Percentiles rank a stretch among this genome's conserved stretches.
Conservation (phyloP, 2,797 vertebrate genomes). For the Protonibea diacanthus region DNA sequence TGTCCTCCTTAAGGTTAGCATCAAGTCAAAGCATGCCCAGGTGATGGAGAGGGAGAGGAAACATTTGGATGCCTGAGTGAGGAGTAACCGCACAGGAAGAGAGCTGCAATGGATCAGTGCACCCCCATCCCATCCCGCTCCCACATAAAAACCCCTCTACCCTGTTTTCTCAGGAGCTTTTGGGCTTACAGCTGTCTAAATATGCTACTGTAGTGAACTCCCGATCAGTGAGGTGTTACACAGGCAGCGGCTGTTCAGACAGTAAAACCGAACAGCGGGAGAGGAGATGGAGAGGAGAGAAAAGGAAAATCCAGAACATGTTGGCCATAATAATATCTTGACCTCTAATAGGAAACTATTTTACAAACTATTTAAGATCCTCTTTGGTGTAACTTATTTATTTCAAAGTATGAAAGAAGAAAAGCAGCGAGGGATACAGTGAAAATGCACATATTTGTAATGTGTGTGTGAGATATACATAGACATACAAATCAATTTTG, state of each 20-base stretch:
- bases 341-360: slow-evolving; percentile 5
- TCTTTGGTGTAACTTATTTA: neutral
- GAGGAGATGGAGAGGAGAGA: slow-evolving; percentile 1
- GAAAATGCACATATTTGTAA: neutral
- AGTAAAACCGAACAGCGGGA: slow-evolving; percentile 45
- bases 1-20: slow-evolving; percentile 32
- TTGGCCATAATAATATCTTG: slow-evolving; percentile 2
- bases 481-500: neutral
- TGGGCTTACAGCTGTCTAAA: slow-evolving; percentile 76
- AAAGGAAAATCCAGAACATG: neutral
- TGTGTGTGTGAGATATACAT: too few relatives aligned
- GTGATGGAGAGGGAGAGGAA: slow-evolving; percentile 65
- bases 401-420: neutral
- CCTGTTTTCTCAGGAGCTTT: slow-evolving; percentile 68
- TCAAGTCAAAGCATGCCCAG: slow-evolving; percentile 52
- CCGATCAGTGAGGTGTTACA: slow-evolving; percentile 49
- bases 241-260: slow-evolving; percentile 47
- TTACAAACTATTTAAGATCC: neutral
- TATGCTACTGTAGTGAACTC: slow-evolving; percentile 75
- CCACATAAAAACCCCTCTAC: slow-evolving; percentile 58
- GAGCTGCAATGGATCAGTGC: slow-evolving; percentile 63
- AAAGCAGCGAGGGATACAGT: too few relatives aligned
- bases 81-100: slow-evolving; percentile 65
- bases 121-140: slow-evolving; percentile 51
- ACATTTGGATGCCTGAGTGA: slow-evolving; percentile 52